Evolutionary conservation across 2,797 vertebrate species (phyloP), one percentile per base, ranked within the genome.

Genomic region (Morelia viridis): DNA sequence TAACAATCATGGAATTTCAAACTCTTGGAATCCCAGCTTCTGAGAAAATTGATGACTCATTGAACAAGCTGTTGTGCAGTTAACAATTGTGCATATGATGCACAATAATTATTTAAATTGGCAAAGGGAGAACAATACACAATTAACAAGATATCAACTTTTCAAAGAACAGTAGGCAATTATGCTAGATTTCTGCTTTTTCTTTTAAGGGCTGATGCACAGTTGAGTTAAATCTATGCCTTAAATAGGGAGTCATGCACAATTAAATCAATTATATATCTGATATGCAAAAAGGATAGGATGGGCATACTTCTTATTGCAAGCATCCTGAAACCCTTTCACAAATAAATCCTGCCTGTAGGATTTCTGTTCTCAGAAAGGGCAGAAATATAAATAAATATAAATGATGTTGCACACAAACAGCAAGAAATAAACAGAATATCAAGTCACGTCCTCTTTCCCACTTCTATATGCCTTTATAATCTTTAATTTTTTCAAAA

Each of bases 51-150:
- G 19, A n/a, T 90, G 64, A 88, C 57, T 31, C 56, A 76, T 31
- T 89, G 61, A 35, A 65, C 53, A 85, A 60, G 53, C 15, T 89
- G 61, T 57, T 65, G 91, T 84, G 60, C 50, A 57, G 31, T 26
- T 53, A 92, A n/a, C 62, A 53, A 86, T 61, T 86, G 92, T 90
- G 92, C 58, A 83, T 71, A 41, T 2, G 17, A 88, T 80, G n/a
- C 83, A 35, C 22, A 53, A 24, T 24, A 28, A 87, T 87, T 41
- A 57, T 80, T 64, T 64, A 71, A 83, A 92, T 31, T 35, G 28
- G 53, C 87, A 64, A 85, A 89, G 19, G 31, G 76, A 46, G 61
- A 58, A 89, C 26, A 89, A n/a, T 71, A 56, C 53, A 22, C 53
- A 50, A 85, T 58, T 85, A 92, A 46, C 11, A 26, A 58, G 61